A percentile compares a stretch with the other conserved stretches of the same genome.
These are phyloP conservation scores for Eciton burchellii DNA, from an alignment of 1,140 invertebrate species.

Conservation along the genomic window DNA sequence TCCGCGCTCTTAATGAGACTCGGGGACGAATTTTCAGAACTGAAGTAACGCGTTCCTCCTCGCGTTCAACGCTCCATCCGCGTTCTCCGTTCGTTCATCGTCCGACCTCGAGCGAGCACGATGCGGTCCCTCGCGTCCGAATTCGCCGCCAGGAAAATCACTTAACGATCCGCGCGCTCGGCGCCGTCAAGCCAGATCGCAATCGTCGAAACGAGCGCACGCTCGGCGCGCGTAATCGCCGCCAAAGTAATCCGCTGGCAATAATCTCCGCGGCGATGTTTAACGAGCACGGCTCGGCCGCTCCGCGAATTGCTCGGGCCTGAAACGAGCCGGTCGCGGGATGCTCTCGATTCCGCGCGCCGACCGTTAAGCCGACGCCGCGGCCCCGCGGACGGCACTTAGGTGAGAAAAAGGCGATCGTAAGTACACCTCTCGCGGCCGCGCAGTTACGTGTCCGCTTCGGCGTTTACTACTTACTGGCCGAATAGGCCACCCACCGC, in stretches of 20 bases:
- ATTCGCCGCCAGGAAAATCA: conserved; percentile 39
- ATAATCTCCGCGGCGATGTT: conserved; percentile 34
- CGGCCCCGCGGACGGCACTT: conserved; percentile 52
- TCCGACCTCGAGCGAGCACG: not conserved
- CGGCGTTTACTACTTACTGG: conserved; percentile 75
- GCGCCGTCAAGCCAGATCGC: conserved; percentile 25
- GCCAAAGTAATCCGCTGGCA: conserved; percentile 52
- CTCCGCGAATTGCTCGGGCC: not conserved
- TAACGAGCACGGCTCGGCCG: conserved; percentile 58
- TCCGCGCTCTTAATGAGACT: not conserved
- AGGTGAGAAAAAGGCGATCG: conserved; percentile 63
- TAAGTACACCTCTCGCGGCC: conserved; percentile 68
- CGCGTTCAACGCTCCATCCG: not conserved
- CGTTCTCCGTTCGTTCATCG: not conserved
- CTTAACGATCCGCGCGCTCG: conserved; percentile 37
- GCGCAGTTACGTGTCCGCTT: conserved; percentile 73
- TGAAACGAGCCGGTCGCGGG: conserved; percentile 59
- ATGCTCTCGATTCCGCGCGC: conserved; percentile 46
- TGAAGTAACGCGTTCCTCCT: not conserved
- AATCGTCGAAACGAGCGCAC: conserved; percentile 48
- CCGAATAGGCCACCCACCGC: conserved; percentile 82
- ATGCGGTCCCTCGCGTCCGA: conserved; percentile 8
- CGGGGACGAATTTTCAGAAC: not conserved
- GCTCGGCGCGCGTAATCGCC: conserved; percentile 41
- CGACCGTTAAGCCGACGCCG: conserved; percentile 41